Conservation (phyloP, 1,140 invertebrate genomes). For the Gryon sp. region DNA sequence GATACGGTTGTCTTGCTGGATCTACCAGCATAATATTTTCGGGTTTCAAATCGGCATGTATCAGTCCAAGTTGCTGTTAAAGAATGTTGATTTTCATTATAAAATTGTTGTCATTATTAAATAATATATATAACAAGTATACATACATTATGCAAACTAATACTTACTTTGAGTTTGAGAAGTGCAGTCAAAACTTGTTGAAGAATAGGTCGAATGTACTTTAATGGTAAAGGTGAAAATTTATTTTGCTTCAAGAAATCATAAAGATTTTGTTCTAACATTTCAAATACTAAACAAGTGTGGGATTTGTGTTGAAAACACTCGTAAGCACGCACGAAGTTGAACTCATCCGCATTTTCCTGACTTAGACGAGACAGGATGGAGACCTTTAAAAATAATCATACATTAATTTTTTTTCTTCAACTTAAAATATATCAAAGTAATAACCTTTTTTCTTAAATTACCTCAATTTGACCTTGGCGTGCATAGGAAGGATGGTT, state of each 20-base stretch:
- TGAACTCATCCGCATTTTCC: conserved; percentile 99
- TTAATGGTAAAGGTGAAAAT: conserved; percentile 97
- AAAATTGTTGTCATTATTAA: too few relatives aligned
- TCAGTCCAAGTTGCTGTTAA: conserved; percentile 95
- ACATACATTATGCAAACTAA: background rate
- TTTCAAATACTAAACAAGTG: conserved; percentile 99
- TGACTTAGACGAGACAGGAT: conserved; percentile 98
- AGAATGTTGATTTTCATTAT: too few relatives aligned
- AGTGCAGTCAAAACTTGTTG: conserved; percentile 99
- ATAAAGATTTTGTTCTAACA: conserved; percentile 99
- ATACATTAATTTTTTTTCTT: too few relatives aligned
- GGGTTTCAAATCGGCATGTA: conserved; percentile 99
- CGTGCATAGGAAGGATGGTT: conserved; percentile 99
- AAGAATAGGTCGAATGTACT: conserved; percentile 98
- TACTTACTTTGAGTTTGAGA: conserved; percentile 92
- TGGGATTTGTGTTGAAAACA: conserved; percentile 99
- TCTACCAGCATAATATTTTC: conserved; percentile 99
- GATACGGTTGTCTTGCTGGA: conserved; percentile 96
- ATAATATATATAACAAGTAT: too few relatives aligned
- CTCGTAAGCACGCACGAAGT: conserved; percentile 99
- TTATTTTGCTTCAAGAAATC: conserved; percentile 99
- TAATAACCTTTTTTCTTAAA: too few relatives aligned
- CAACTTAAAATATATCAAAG: too few relatives aligned
- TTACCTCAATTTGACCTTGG: conserved; percentile 99
- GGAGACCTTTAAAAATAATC: conserved; percentile 84